These are phyloP conservation scores for Rhabdophis nuchalis DNA, from an alignment of 2,797 vertebrate genomes.

Conservation along the genomic window DNA sequence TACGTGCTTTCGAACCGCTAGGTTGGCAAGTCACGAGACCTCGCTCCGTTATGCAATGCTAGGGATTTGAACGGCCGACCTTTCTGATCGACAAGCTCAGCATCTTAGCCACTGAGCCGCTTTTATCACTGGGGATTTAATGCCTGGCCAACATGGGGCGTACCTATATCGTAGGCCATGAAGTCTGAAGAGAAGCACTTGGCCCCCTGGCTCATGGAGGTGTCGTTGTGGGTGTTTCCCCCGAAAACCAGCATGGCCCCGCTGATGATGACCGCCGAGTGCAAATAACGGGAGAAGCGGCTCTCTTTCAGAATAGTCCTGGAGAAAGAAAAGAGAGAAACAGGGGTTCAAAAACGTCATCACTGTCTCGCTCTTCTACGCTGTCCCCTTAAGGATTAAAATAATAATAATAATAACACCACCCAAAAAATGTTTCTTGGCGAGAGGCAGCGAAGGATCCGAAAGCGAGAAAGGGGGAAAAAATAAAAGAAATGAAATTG, in stretches of 20 bases:
- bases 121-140: not conserved
- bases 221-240: conserved; percentile 98
- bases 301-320: conserved; percentile 95
- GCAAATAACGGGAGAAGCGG: conserved; percentile 92
- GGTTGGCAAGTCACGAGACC: no score
- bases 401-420: no score
- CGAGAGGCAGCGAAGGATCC: not conserved
- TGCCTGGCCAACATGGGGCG: conserved; percentile 51
- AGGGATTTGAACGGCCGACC: no score
- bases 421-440: not conserved
- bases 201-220: conserved; percentile 95
- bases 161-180: conserved; percentile 91
- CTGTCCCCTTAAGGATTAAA: not conserved
- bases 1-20: no score
- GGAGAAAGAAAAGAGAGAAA: conserved; percentile 1
- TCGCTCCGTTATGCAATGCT: no score
- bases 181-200: conserved; percentile 98
- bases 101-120: no score
- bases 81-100: no score
- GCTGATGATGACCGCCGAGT: conserved; percentile 87
- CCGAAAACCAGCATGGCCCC: conserved; percentile 95
- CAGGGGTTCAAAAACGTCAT: not conserved
- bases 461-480: not conserved
- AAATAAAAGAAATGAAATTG: not conserved
- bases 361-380: not conserved